A percentile compares a stretch with the other conserved stretches of the same genome.
These are phyloP conservation scores for Epinephelus coioides DNA, from an alignment of 2,797 vertebrate species.

Conservation along the genomic window DNA sequence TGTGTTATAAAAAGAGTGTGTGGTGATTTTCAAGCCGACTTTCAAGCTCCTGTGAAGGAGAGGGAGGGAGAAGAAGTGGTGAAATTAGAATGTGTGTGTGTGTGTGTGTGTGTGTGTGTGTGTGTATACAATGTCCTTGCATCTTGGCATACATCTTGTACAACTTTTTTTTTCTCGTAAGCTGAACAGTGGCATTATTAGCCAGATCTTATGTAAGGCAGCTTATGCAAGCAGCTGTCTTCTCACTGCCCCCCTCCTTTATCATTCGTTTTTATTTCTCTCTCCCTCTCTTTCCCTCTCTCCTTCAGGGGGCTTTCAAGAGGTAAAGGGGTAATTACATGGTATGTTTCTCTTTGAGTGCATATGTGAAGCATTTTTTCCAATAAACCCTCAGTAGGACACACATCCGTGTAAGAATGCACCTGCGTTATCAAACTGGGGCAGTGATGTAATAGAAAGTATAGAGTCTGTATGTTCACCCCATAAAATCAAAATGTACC, in stretches of 20 bases:
- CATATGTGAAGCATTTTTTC: slow-evolving; percentile 7
- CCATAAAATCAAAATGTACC: neutral
- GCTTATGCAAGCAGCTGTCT: slow-evolving; percentile 76
- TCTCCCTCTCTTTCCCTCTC: slow-evolving; percentile 1
- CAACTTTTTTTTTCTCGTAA: slow-evolving; percentile 60
- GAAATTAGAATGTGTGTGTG: slow-evolving; percentile 14
- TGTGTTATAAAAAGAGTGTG: neutral
- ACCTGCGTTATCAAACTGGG: neutral
- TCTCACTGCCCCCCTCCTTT: slow-evolving; percentile 49
- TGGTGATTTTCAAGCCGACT: slow-evolving; percentile 1
- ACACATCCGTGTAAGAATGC: neutral
- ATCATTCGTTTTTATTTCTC: slow-evolving; percentile 49
- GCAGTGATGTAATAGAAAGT: neutral
- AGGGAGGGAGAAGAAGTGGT: neutral
- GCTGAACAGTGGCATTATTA: slow-evolving; percentile 72
- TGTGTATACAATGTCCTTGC: slow-evolving; percentile 10
- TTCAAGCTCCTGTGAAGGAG: neutral
- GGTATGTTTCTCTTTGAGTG: slow-evolving; percentile 21
- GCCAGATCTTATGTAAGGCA: slow-evolving; percentile 75
- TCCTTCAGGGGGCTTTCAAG: neutral
- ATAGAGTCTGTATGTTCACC: neutral
- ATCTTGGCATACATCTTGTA: slow-evolving; percentile 60
- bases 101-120: slow-evolving; percentile 10
- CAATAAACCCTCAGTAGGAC: neutral
- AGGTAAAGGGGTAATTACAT: slow-evolving; percentile 44